Evolutionary conservation across 2,113 vertebrate species (phyloP), one percentile per base, ranked within the genome.

Genomic region (Antechinus flavipes): DNA sequence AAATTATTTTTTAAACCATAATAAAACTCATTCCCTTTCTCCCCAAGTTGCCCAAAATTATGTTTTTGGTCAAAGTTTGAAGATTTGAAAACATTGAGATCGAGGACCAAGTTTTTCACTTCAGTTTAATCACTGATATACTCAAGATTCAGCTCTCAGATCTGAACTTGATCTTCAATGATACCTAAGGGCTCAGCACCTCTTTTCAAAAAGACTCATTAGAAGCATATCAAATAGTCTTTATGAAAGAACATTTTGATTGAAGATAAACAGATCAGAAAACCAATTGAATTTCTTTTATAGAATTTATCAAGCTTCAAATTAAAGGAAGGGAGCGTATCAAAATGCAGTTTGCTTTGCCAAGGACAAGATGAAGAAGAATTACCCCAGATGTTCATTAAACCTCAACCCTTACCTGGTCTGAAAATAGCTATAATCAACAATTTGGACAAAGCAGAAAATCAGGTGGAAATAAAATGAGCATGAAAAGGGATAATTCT

Each of bases 371-470:
- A 93, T 91, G 46, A 76, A 76, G 68, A 93, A 95, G 35, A 30
- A 94, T 95, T 26, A 68, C 52, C 54, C 94, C 6, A 68, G 46
- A 93, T 90, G 50, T 95, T 96, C 92, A 94, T 92, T 97, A 95
- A 96, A 93, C n/a, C 24, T 53, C 9, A 91, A 94, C 91, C 53
- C 90, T n/a, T 42, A 92, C 76, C 56, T 95, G 35, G 91, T 89
- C 91, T 92, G 49, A 93, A 97, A 97, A 93, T 91, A 89, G 0
- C 3, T 26, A 56, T 91, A 92, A 92, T n/a, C 90, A 84, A 94
- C 58, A 93, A 19, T 30, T 90, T 47, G 92, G 92, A 92, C 25
- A 95, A 91, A 96, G 25, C 14, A 76, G 68, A 76, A n/a, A 76
- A 76, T 76, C 42, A n/a, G 68, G 8, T 76, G n/a, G 16, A 76